Evolutionary conservation across 2,113 vertebrate species (phyloP), one percentile per base, ranked within the genome.

Genomic region (Albula goreensis): DNA sequence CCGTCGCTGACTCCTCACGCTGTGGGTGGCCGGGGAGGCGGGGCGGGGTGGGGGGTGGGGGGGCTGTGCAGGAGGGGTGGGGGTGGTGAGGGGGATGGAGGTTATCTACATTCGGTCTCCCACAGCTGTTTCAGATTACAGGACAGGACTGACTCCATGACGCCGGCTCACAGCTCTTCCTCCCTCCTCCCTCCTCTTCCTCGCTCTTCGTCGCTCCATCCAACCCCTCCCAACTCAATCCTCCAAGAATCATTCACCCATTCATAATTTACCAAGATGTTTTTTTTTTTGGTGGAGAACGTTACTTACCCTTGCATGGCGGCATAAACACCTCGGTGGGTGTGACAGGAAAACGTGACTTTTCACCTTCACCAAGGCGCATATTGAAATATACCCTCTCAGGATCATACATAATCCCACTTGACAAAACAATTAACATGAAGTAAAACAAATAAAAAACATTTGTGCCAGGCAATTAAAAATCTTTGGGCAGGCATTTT

Each of bases 181-280:
- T 60, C 78, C 78, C 6, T 48, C 10, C 41, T 57, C 84, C 41
- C 60, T 70, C n/a, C 56, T 48, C 31, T 84, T 77, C 50, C 56
- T 53, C 31, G 80, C 78, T 41, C 31, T 41, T 41, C 31, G 31
- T 79, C 50, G 60, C 50, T 70, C 81, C 50, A 52, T 81, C 84
- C 82, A 17, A 2, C 3, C 0, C 79, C 89, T 87, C 88, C 80
- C 88, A 87, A 89, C 90, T 93, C 89, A 92, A 92, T 91, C 90
- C 89, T 93, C 92, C 91, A 2, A 3, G 31, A 50, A 93, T 93
- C 93, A 92, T 93, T 91, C 88, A 82, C 90, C 93, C 93, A 92
- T 95, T 95, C 94, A 96, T 96, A 95, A 96, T 96, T 95, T 93
- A 96, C 96, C 91, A 90, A 94, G 94, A 93, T 93, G 92, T 90